These are phyloP conservation scores for Tachypleus tridentatus DNA, from an alignment of 1,140 invertebrate species.

Conservation along the genomic window DNA sequence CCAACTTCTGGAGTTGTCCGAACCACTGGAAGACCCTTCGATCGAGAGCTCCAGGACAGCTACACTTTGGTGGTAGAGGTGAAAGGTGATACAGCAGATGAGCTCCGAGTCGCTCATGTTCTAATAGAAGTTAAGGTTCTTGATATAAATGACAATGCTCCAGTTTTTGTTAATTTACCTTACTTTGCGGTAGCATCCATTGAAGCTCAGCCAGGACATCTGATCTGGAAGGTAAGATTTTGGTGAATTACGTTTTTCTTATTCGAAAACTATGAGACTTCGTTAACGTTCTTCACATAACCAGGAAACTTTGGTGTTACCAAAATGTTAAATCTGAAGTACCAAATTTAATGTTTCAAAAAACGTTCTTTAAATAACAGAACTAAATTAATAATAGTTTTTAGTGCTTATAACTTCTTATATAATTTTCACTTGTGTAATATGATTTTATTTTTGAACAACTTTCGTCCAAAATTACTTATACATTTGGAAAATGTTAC, in stretches of 20 bases:
- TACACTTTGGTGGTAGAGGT: conserved; percentile 75
- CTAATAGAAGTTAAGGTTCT: conserved; percentile 65
- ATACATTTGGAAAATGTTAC: too few relatives aligned
- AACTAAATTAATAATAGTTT: too few relatives aligned
- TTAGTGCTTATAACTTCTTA: too few relatives aligned
- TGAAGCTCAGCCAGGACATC: conserved; percentile 42
- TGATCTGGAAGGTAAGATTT: conserved; percentile 16
- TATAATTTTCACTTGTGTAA: too few relatives aligned
- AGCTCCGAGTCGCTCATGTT: conserved; percentile 59
- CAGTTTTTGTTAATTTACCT: conserved; percentile 67
- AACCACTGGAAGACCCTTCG: conserved; percentile 60
- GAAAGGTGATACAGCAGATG: conserved; percentile 42
- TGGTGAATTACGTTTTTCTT: neutral
- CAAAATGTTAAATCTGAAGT: too few relatives aligned
- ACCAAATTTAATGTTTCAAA: too few relatives aligned
- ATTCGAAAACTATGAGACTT: too few relatives aligned
- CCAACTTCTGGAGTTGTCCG: conserved; percentile 72
- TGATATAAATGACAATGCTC: conserved; percentile 83
- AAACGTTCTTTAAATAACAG: too few relatives aligned
- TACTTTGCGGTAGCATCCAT: conserved; percentile 77
- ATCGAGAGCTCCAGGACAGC: conserved; percentile 64
- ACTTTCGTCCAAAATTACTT: too few relatives aligned
- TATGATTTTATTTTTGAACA: too few relatives aligned
- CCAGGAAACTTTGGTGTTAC: too few relatives aligned
- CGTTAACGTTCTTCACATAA: too few relatives aligned